phyloP scores from a whole-genome alignment of 2,113 vertebrate genomes.

The Gyps fulvus region DNA sequence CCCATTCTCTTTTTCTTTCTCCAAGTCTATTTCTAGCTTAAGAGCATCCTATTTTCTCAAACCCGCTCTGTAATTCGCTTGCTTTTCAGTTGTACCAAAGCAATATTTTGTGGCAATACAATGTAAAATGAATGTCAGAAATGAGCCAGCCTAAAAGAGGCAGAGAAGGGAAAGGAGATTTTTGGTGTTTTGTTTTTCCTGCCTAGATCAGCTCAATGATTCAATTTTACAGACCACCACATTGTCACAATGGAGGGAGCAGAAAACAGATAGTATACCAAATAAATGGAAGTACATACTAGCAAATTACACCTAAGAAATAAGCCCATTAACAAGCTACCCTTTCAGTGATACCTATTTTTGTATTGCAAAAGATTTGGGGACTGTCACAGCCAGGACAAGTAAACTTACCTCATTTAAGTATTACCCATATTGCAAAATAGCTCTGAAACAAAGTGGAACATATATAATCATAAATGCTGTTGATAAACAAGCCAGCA shows the following conservation, averaged over 20 bases:
- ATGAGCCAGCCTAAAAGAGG: neutral
- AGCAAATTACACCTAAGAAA: neutral
- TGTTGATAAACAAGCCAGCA: conserved; percentile 3
- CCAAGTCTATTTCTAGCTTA: neutral
- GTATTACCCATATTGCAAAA: conserved; percentile 12
- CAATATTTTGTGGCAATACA: neutral
- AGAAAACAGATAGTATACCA: neutral
- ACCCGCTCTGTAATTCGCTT: neutral
- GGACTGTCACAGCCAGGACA: neutral
- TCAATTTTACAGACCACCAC: neutral
- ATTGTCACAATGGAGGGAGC: neutral
- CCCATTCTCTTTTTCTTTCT: neutral
- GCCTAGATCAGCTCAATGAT: neutral
- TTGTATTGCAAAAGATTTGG: neutral
- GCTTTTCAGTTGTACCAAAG: neutral
- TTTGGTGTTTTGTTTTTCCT: neutral
- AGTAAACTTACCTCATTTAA: neutral
- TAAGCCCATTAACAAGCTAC: neutral
- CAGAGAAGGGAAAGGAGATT: neutral
- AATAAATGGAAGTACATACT: neutral
- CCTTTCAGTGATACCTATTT: neutral
- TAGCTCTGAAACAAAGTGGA: neutral
- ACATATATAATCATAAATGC: neutral
- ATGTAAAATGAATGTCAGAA: neutral
- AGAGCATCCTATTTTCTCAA: neutral